A percentile compares a stretch with the other conserved stretches of the same genome.
Conservation (phyloP, 2,113 vertebrate species). For the Origma solitaria region DNA sequence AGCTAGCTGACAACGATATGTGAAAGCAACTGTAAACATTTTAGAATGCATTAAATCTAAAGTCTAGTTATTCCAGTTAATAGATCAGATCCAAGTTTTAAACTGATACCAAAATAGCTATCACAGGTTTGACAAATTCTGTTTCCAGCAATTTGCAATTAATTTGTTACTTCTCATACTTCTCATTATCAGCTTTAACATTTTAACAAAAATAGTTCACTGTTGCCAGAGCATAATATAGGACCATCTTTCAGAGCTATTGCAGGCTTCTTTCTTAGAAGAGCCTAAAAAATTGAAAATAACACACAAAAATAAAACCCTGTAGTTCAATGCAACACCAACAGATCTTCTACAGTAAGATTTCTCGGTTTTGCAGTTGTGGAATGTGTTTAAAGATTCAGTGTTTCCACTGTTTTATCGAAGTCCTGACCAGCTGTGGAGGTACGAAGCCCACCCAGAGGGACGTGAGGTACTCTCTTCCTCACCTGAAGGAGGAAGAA, state of each 20-base stretch:
- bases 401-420: conserved; percentile 64
- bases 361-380: not conserved
- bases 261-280: not conserved
- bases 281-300: not conserved
- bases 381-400: conserved; percentile 29
- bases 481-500: conserved; percentile 75
- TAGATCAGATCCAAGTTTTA: not conserved
- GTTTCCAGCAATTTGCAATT: not conserved
- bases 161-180: not conserved
- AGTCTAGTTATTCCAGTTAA: conserved; percentile 5
- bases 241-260: not conserved
- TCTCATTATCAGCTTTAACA: not conserved
- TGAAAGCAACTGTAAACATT: conserved; percentile 22
- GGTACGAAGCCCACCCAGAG: conserved; percentile 92
- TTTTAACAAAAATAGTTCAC: not conserved
- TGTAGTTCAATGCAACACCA: not conserved
- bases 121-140: not conserved
- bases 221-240: not conserved
- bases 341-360: not conserved
- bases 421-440: conserved; percentile 99
- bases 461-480: conserved; percentile 79
- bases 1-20: not conserved
- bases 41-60: not conserved
- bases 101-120: not conserved
- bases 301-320: not conserved